phyloP scores from a whole-genome alignment of 2,888 invertebrate genomes.

The Hymenopus coronatus region DNA sequence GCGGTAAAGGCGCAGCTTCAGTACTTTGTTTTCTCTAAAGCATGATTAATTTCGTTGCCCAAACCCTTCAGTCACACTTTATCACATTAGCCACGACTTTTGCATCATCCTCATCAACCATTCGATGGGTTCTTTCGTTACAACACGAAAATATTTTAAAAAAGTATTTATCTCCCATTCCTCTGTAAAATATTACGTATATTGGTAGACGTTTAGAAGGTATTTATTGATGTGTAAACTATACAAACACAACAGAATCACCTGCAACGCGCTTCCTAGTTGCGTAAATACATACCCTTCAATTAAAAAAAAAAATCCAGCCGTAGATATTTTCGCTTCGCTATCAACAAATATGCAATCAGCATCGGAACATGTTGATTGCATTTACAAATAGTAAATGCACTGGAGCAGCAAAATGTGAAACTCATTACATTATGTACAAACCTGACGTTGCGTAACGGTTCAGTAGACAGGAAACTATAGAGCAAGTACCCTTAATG shows the following conservation, averaged over 20 bases:
- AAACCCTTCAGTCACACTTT: too few relatives aligned
- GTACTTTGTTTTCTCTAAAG: too few relatives aligned
- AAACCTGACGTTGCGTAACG: not conserved
- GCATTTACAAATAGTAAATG: not conserved
- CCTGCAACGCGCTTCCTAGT: not conserved
- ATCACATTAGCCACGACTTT: too few relatives aligned
- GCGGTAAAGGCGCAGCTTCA: too few relatives aligned
- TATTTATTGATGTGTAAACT: not conserved
- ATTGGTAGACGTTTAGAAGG: too few relatives aligned
- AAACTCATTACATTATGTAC: not conserved
- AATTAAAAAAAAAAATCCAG: not conserved
- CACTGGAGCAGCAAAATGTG: not conserved
- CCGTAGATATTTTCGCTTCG: not conserved
- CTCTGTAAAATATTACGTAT: too few relatives aligned
- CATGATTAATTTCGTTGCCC: too few relatives aligned
- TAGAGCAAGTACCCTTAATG: not conserved
- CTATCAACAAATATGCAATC: not conserved
- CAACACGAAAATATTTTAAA: too few relatives aligned
- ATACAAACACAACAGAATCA: not conserved
- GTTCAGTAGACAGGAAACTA: not conserved
- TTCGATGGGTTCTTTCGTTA: too few relatives aligned
- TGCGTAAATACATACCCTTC: not conserved
- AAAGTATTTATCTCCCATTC: too few relatives aligned
- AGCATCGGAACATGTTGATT: not conserved
- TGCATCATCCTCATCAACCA: too few relatives aligned